phyloP scores from a whole-genome alignment of 1,140 invertebrate species.

The Trichonephila clavata region DNA sequence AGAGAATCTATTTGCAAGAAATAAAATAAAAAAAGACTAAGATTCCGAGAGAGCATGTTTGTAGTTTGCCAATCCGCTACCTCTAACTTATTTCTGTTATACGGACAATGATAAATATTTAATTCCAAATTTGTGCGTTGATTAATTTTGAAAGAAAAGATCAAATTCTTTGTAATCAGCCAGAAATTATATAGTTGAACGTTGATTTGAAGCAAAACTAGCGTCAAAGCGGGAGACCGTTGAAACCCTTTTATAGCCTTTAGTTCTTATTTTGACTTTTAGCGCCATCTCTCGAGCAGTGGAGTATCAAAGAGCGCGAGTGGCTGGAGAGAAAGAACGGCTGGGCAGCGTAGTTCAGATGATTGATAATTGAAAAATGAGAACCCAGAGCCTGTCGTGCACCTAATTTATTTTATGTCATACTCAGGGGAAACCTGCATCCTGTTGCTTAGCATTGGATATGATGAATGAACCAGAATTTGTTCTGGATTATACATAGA shows the following conservation, averaged over 20 bases:
- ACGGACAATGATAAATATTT: background rate
- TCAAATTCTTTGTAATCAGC: background rate
- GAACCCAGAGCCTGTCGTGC: conserved; percentile 76
- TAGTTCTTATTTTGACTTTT: conserved; percentile 13
- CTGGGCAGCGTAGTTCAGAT: conserved; percentile 53
- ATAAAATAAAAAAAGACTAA: no score
- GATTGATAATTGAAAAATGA: conserved; percentile 77
- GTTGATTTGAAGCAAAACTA: background rate
- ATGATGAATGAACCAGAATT: conserved; percentile 77
- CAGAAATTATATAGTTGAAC: background rate
- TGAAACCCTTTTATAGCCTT: background rate
- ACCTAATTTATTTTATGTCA: conserved; percentile 77
- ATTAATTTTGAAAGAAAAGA: background rate
- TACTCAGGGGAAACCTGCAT: conserved; percentile 77
- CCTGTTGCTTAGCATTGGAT: conserved; percentile 75
- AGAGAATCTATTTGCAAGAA: no score
- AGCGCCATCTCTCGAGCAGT: conserved; percentile 55
- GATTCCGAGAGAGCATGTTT: no score
- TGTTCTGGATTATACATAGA: conserved; percentile 76
- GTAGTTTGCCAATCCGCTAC: no score
- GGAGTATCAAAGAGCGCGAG: background rate
- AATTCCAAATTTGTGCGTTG: background rate
- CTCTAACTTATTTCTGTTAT: no score
- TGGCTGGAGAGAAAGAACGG: conserved; percentile 52
- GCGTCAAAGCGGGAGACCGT: background rate